A percentile compares a stretch with the other conserved stretches of the same genome.
These are phyloP conservation scores for Sebastes itinus DNA, from an alignment of 2,797 vertebrate species.

Conservation along the genomic window DNA sequence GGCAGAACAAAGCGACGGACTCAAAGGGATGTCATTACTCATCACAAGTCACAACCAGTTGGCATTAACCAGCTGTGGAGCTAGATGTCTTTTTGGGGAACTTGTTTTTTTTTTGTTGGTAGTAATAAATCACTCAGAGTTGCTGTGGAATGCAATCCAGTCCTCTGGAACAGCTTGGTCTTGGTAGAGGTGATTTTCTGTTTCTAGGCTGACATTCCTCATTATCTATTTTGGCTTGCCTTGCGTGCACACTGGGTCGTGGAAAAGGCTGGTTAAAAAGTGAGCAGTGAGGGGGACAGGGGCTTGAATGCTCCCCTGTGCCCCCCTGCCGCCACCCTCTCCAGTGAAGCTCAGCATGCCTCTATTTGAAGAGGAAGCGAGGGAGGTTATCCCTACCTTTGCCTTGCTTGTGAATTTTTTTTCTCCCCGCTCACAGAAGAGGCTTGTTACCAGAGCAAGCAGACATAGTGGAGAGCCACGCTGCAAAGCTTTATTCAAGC, in stretches of 20 bases:
- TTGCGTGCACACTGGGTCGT: conserved; percentile 63
- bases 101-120: conserved; percentile 69
- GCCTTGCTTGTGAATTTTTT: conserved; percentile 81
- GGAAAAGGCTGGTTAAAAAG: conserved; percentile 74
- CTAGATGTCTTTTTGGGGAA: conserved; percentile 80
- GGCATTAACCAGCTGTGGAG: conserved; percentile 84
- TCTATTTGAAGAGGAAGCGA: conserved; percentile 59
- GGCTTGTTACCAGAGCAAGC: conserved; percentile 93
- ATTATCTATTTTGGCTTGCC: conserved; percentile 80
- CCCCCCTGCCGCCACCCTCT: conserved; percentile 41
- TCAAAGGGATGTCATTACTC: conserved; percentile 84
- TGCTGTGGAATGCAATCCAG: conserved; percentile 73
- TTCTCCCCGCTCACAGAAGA: conserved; percentile 84
- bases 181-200: conserved; percentile 79
- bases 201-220: conserved; percentile 79
- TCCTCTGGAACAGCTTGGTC: conserved; percentile 77
- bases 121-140: conserved; percentile 82
- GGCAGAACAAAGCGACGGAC: conserved; percentile 81
- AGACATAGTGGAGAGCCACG: conserved; percentile 80
- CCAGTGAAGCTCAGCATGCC: conserved; percentile 64
- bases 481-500: conserved; percentile 92
- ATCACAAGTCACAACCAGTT: conserved; percentile 83
- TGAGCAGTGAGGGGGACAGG: conserved; percentile 39
- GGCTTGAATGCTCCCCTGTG: conserved; percentile 51
- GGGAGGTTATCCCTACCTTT: conserved; percentile 79